A percentile compares a stretch with the other conserved stretches of the same genome.
phyloP scores from a whole-genome alignment of 2,113 vertebrate genomes.

The Sporophila hypoxantha region DNA sequence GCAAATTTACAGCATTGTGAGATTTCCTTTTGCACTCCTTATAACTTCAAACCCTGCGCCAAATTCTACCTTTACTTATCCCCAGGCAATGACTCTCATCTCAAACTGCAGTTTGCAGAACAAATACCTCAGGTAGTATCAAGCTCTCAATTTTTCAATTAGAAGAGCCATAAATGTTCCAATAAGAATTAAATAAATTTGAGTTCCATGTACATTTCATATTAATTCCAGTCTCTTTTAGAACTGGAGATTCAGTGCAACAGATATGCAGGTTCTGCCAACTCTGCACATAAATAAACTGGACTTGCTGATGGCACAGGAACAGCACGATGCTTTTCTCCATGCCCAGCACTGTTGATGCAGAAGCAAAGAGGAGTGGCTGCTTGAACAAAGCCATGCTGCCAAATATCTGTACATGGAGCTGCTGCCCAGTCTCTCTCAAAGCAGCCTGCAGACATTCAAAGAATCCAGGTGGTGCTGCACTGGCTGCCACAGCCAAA shows the following conservation, averaged over 20 bases:
- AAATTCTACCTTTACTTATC: neutral
- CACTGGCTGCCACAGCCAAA: neutral
- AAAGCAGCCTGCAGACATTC: neutral
- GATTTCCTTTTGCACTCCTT: neutral
- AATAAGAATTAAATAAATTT: neutral
- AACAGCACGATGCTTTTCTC: neutral
- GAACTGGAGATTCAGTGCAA: neutral
- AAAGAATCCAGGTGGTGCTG: constrained; percentile 14
- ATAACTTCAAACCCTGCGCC: neutral
- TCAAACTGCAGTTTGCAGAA: neutral
- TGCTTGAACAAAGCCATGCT: neutral
- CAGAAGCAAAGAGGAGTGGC: constrained; percentile 6
- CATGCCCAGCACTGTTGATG: neutral
- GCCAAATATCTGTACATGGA: neutral
- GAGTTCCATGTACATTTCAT: neutral
- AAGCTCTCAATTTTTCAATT: neutral
- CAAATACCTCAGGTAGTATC: neutral
- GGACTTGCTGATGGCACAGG: neutral
- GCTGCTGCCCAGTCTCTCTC: neutral
- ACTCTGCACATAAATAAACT: neutral
- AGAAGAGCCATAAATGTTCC: neutral
- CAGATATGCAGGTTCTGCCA: neutral
- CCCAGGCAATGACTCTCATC: neutral
- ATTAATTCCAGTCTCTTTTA: neutral
- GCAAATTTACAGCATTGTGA: constrained; percentile 26